phyloP scores from a whole-genome alignment of 2,888 invertebrate species.

The Acrocera orbiculus region DNA sequence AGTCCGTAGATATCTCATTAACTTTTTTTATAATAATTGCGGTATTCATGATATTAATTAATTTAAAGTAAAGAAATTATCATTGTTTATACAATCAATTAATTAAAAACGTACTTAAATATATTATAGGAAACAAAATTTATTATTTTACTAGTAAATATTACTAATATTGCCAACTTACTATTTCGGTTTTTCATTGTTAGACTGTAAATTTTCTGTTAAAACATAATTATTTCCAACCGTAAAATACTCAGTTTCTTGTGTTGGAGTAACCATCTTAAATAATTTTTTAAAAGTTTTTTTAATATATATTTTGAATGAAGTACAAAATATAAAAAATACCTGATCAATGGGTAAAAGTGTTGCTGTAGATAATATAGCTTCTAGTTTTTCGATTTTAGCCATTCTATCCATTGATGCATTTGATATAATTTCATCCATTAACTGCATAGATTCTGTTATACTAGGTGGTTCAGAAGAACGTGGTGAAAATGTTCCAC shows the following conservation, averaged over 20 bases:
- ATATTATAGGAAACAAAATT: no score
- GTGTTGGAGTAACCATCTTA: conserved; percentile 24
- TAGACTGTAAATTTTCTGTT: conserved; percentile 28
- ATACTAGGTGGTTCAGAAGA: conserved; percentile 65
- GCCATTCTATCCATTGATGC: conserved; percentile 67
- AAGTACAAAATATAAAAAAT: no score
- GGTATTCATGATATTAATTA: no score
- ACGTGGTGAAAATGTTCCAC: conserved; percentile 51
- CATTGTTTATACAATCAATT: no score
- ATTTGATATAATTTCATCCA: conserved; percentile 69
- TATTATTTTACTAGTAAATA: no score
- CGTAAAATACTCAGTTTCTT: conserved; percentile 26
- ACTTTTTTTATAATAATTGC: no score
- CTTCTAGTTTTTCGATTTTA: conserved; percentile 72
- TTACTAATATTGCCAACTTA: no score
- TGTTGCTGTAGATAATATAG: conserved; percentile 64
- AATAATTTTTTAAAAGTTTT: no score
- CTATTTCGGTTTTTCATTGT: conserved; percentile 28
- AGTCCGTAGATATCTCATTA: no score
- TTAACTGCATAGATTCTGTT: conserved; percentile 77
- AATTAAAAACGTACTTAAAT: no score
- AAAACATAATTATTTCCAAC: conserved; percentile 25
- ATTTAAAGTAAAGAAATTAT: no score
- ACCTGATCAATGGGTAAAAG: conserved; percentile 44
- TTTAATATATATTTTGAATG: no score